phyloP scores from a whole-genome alignment of 2,113 vertebrate species.

The Shinisaurus crocodilurus region DNA sequence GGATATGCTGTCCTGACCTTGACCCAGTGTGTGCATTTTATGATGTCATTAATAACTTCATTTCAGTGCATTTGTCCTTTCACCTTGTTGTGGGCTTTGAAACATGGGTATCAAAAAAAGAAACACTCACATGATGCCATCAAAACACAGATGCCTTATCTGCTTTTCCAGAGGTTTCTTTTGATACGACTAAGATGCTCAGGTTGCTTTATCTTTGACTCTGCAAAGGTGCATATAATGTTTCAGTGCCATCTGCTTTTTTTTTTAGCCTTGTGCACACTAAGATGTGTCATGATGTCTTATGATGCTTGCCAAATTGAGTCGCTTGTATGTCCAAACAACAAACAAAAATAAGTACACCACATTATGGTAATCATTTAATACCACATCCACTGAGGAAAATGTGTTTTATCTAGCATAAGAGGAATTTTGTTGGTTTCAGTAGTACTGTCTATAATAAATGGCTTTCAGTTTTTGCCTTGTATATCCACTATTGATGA shows the following conservation, averaged over 20 bases:
- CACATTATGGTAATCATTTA: neutral
- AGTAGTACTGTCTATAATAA: neutral
- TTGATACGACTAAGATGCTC: neutral
- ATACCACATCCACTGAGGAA: neutral
- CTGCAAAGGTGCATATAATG: neutral
- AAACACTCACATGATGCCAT: neutral
- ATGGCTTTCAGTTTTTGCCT: neutral
- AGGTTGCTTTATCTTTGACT: slow-evolving; percentile 4
- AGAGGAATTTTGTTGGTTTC: neutral
- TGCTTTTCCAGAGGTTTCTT: slow-evolving; percentile 16
- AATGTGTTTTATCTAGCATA: neutral
- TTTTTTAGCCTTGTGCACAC: neutral
- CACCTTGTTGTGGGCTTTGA: neutral
- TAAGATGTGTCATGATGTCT: neutral
- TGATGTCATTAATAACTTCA: slow-evolving; percentile 13
- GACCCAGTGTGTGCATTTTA: slow-evolving; percentile 39
- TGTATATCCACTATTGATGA: neutral
- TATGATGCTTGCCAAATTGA: slow-evolving; percentile 1
- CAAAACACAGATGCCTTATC: neutral
- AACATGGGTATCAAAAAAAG: neutral
- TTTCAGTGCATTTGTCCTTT: slow-evolving; percentile 5
- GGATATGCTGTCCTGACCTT: slow-evolving; percentile 46
- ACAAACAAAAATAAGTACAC: no score
- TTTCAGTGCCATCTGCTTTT: neutral
- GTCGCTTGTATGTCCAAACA: neutral